Evolutionary conservation across 2,113 vertebrate species (phyloP).

Genomic region (Dromiciops gliroides): DNA sequence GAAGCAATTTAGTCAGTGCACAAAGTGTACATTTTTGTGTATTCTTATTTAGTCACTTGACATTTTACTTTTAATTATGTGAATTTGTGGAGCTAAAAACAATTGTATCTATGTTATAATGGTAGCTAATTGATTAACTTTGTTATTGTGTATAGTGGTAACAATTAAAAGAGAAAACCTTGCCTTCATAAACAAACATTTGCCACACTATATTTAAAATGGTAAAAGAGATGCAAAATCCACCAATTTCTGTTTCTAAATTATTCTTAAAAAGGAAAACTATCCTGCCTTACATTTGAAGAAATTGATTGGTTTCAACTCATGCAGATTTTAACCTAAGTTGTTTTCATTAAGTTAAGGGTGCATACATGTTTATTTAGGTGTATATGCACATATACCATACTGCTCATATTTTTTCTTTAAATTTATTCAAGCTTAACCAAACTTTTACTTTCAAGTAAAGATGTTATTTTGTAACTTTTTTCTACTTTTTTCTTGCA

Average conservation of each 20-base stretch:
- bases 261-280: background rate
- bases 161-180: conserved; percentile 77
- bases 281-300: background rate
- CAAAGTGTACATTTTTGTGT: conserved; percentile 79
- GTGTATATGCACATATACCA: background rate
- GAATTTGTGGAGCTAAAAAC: conserved; percentile 76
- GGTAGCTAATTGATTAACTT: conserved; percentile 78
- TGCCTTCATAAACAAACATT: conserved; percentile 77
- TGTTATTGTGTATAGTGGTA: conserved; percentile 77
- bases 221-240: background rate
- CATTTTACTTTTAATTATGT: conserved; percentile 79
- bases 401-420: background rate
- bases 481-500: background rate
- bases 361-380: background rate
- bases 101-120: conserved; percentile 77
- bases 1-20: conserved; percentile 79
- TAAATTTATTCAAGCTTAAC: background rate
- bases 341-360: conserved; percentile 42
- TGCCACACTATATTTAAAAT: conserved; percentile 68
- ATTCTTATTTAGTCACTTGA: conserved; percentile 76
- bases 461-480: background rate
- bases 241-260: background rate
- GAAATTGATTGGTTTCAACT: conserved; percentile 1
- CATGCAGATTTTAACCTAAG: conserved; percentile 16
- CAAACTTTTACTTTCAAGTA: conserved; percentile 24